Percentiles rank a stretch among this genome's conserved stretches.
Conservation (phyloP, 2,113 vertebrate genomes). For the Periophthalmodon schlosseri region DNA sequence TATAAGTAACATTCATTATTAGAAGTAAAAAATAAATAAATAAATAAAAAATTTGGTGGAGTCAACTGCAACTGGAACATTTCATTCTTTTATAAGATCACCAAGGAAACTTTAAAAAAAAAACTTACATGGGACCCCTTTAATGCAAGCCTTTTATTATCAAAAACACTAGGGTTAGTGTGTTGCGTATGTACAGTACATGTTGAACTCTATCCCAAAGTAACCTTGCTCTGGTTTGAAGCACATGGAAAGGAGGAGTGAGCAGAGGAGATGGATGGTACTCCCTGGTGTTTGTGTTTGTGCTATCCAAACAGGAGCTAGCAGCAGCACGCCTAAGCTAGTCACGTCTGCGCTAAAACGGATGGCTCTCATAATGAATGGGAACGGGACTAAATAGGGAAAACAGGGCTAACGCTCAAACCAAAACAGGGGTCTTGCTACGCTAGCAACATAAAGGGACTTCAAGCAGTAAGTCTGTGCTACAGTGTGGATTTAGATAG, state of each 20-base stretch:
- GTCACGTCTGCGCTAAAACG: slow-evolving; percentile 33
- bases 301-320: slow-evolving; percentile 31
- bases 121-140: no score
- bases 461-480: slow-evolving; percentile 47
- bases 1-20: no score
- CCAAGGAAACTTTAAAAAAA: no score
- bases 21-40: no score
- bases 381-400: slow-evolving; percentile 17
- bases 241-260: slow-evolving; percentile 15
- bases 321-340: not conserved
- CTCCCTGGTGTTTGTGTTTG: slow-evolving; percentile 40
- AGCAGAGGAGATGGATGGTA: slow-evolving; percentile 20
- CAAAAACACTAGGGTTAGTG: no score
- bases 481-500: slow-evolving; percentile 52
- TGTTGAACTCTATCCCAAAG: not conserved
- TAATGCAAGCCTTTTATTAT: no score
- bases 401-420: slow-evolving; percentile 16
- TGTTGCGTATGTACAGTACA: not conserved
- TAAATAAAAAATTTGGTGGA: no score
- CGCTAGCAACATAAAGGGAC: slow-evolving; percentile 63
- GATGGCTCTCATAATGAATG: slow-evolving; percentile 41
- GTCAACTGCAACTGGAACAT: no score
- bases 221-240: slow-evolving; percentile 4
- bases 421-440: slow-evolving; percentile 33
- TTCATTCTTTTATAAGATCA: no score